phyloP scores from a whole-genome alignment of 2,888 invertebrate species.

The Lobophora halterata region DNA sequence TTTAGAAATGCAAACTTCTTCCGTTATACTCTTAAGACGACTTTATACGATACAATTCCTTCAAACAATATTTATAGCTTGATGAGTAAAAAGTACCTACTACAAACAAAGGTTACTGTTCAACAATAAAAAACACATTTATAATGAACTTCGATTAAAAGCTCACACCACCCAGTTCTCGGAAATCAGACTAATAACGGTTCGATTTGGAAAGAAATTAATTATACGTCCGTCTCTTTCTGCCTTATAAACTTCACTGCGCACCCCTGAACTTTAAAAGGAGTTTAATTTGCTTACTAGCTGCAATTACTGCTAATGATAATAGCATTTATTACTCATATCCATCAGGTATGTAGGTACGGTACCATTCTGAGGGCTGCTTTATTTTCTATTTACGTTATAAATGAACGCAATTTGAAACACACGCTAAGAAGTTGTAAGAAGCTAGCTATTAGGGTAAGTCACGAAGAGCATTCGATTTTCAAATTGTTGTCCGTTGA shows the following conservation, averaged over 20 bases:
- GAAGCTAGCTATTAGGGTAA: too few relatives aligned
- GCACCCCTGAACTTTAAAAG: conserved; percentile 28
- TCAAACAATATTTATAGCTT: too few relatives aligned
- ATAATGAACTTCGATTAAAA: background rate
- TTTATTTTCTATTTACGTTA: conserved; percentile 27
- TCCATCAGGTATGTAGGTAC: conserved; percentile 45
- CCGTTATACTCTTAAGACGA: too few relatives aligned
- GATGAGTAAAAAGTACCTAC: too few relatives aligned
- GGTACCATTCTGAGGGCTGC: conserved; percentile 21
- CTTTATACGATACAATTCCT: too few relatives aligned
- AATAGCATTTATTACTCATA: conserved; percentile 60
- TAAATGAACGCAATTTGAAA: conserved; percentile 23
- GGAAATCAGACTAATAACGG: conserved; percentile 18
- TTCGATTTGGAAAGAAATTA: conserved; percentile 18
- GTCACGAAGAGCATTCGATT: too few relatives aligned
- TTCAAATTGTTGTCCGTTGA: too few relatives aligned
- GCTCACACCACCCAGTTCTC: conserved; percentile 16
- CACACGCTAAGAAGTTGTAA: conserved; percentile 16
- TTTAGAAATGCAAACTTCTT: too few relatives aligned
- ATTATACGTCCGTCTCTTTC: conserved; percentile 18
- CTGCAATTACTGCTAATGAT: conserved; percentile 63
- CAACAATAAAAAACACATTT: background rate
- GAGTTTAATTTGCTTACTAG: conserved; percentile 36
- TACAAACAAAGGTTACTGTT: too few relatives aligned
- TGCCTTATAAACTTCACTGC: conserved; percentile 23